Base-by-base conservation (phyloP, 2,113 vertebrate species). In the Hydrochoerus hydrochaeris region DNA sequence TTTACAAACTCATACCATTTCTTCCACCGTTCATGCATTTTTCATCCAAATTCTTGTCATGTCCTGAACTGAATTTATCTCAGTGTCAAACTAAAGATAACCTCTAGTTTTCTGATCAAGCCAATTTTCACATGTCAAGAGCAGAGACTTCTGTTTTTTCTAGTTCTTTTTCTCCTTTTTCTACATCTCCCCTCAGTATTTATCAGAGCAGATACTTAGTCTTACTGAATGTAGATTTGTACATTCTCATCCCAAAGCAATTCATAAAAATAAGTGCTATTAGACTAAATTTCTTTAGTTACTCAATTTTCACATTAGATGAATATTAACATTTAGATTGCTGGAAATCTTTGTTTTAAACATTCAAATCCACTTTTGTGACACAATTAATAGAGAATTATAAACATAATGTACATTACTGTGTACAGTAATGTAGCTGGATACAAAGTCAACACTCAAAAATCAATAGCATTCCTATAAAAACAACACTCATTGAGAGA, bases 281-380 rank as follows among this genome's bases (percentile, higher is more conserved):
- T 71, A 14, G 12, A 90, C 20, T 85, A 46, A 83, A 78, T 19
- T 85, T 26, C 24, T 88, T 85, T 77, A 20, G 13, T 85, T 93
- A 82, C 44, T 24, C 95, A 83, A 71, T 92, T 95, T 94, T 85
- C 38, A 78, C 16, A 54, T 80, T 92, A 91, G 19, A 7, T 88
- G 35, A 30, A 69, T 71, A 30, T 94, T 93, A 94, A 96, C 2
- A 14, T 73, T 80, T 92, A 20, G 30, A 63, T 92, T 94, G 38
- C 81, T 91, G 17, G 32, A 93, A 94, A 86, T 82, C 2, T 86
- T 93, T 94, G n/a, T 75, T 52, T 38, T 84, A 81, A 97, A 93
- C 0, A 73, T 82, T 10, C n/a, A 11, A 92, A 73, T 86, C 1
- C 5, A 92, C 49, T 54, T 90, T 92, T 62, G 26, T 19, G 10